Base-by-base conservation (phyloP, 2,113 vertebrate species). In the Aepyceros melampus region DNA sequence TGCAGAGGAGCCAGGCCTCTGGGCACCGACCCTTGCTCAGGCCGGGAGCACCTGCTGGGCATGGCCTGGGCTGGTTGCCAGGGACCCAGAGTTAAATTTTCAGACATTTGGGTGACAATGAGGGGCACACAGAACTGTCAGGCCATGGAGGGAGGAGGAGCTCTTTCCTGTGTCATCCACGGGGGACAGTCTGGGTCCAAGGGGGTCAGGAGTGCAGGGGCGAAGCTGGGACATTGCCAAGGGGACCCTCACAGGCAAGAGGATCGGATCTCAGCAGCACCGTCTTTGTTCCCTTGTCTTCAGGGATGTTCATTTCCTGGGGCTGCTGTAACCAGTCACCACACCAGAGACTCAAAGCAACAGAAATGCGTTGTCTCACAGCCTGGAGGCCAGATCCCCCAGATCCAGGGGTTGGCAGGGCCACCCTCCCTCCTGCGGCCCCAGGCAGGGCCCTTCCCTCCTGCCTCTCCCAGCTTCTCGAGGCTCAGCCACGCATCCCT, bases 261-360 rank as follows among this genome's bases (percentile, higher is more conserved):
- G 74, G 23, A 3, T 11, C 6, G 0, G 0, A 21, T 4, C 90
- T n/a, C 3, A 2, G 33, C 1, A 27, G 12, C 9, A 10, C n/a
- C 4, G 1, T 1, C 4, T 3, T 2, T 4, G 36, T 14, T 25
- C 55, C 36, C 7, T 6, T 0, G 2, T 40, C 60, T 7, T 3
- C n/a, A 12, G 6, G 29, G 56, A 1, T 13, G 3, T 56, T 40
- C 12, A 21, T 19, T 43, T 45, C 47, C 49, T 3, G 21, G 33
- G n/a, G 27, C 19, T 16, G 43, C 87, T 1, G 40, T 4, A 5
- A 31, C 4, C 10, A 23, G 9, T 2, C 67, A 5, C 27, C 17
- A 2, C 36, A 13, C 47, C 3, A 8, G 1, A 33, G 23, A 25
- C 60, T 40, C 31, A 23, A 12, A 23, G 23, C 9, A 43, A 11